A percentile compares a stretch with the other conserved stretches of the same genome.
These are phyloP conservation scores for Cheilosia vulpina DNA, from an alignment of 2,888 invertebrate genomes.

Conservation along the genomic window DNA sequence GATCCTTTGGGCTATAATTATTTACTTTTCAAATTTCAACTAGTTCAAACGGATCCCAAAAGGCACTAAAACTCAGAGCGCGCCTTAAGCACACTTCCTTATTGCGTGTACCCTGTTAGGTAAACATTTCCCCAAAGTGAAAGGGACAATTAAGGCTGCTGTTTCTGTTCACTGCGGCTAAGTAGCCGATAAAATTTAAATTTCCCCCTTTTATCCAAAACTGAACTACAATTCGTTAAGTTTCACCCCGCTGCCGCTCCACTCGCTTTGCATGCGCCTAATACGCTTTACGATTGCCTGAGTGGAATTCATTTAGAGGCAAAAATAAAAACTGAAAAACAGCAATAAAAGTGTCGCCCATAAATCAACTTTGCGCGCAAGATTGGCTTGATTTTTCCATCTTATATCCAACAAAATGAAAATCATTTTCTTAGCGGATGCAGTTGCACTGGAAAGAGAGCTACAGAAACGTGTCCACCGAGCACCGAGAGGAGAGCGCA, in stretches of 20 bases:
- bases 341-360: constrained; percentile 67
- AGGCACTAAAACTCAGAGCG: background rate
- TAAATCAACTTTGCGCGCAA: constrained; percentile 66
- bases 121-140: constrained; percentile 17
- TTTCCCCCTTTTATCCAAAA: background rate
- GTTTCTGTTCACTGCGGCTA: constrained; percentile 4
- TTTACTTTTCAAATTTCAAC: too few species aligned
- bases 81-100: background rate
- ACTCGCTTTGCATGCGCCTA: constrained; percentile 1
- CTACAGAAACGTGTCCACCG: constrained; percentile 49
- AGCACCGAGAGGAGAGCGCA: constrained; percentile 17
- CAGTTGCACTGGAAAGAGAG: constrained; percentile 49
- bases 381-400: constrained; percentile 70
- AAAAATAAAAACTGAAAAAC: constrained; percentile 11
- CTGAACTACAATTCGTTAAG: constrained; percentile 15
- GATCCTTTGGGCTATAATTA: too few species aligned
- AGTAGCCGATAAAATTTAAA: background rate
- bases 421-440: constrained; percentile 69
- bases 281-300: background rate
- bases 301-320: constrained; percentile 16
- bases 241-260: background rate
- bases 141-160: constrained; percentile 6
- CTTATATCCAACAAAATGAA: constrained; percentile 59
- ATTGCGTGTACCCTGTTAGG: background rate
- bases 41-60: background rate